phyloP scores from a whole-genome alignment of 2,797 vertebrate species.

The Mormyrus hasselquistii region DNA sequence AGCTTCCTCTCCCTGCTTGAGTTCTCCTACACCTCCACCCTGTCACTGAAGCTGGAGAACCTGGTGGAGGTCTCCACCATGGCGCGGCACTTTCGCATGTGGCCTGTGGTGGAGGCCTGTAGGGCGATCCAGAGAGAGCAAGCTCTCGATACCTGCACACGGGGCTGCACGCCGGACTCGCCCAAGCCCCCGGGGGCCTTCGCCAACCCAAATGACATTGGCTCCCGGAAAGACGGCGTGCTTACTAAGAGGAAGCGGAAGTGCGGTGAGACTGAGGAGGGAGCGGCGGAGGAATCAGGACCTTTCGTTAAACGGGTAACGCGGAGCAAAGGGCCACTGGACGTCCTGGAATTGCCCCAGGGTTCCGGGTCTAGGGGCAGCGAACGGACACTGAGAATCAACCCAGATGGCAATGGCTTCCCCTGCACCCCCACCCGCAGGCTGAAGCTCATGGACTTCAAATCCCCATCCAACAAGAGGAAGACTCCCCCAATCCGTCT shows the following conservation, averaged over 20 bases:
- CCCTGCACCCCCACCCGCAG: conserved; percentile 60
- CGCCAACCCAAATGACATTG: conserved; percentile 30
- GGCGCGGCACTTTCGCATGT: conserved; percentile 74
- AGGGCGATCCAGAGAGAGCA: conserved; percentile 62
- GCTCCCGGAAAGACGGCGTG: conserved; percentile 14
- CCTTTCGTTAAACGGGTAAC: conserved; percentile 29
- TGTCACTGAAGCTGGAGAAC: conserved; percentile 59
- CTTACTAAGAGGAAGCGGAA: conserved; percentile 39
- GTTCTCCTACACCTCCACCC: conserved; percentile 72
- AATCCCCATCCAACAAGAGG: conserved; percentile 67
- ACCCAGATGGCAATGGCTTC: conserved; percentile 40
- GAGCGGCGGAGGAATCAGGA: conserved; percentile 23
- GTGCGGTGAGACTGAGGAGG: conserved; percentile 2
- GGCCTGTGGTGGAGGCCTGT: conserved; percentile 71
- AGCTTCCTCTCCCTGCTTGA: conserved; percentile 68
- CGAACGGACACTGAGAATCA: background rate
- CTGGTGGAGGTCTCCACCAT: conserved; percentile 67
- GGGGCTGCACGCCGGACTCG: conserved; percentile 25
- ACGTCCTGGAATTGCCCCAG: background rate
- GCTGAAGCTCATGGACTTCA: conserved; percentile 76
- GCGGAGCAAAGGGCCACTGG: conserved; percentile 10
- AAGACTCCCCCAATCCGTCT: conserved; percentile 37
- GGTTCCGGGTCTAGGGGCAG: background rate
- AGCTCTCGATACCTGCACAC: conserved; percentile 18
- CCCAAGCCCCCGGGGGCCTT: conserved; percentile 15